These are phyloP conservation scores for Propithecus deckenii DNA, from an alignment of 2,797 vertebrate genomes.

Conservation along the genomic window DNA sequence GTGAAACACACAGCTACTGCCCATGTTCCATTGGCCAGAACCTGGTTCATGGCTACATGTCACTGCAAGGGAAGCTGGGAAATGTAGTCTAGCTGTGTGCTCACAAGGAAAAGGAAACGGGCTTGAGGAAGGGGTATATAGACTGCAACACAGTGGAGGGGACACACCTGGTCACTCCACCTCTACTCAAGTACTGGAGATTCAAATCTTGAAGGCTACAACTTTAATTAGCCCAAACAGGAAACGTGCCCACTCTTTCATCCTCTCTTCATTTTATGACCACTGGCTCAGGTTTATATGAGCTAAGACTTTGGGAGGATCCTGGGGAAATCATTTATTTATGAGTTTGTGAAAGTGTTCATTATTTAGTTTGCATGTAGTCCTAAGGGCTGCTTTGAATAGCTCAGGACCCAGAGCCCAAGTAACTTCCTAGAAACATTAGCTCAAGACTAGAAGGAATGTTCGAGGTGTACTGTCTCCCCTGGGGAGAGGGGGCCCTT, in stretches of 20 bases:
- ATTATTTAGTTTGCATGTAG: background rate
- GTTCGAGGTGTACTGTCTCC: background rate
- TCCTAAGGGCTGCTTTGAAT: background rate
- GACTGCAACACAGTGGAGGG: background rate
- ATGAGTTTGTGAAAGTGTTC: background rate
- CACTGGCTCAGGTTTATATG: background rate
- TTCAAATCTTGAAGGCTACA: background rate
- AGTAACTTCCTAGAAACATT: background rate
- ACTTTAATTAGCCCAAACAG: background rate
- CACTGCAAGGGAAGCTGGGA: background rate
- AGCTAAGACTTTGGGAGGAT: background rate
- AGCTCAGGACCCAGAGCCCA: background rate
- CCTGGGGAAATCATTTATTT: background rate
- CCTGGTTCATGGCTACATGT: background rate
- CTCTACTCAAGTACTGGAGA: background rate
- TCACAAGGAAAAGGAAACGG: background rate
- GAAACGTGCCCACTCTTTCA: background rate
- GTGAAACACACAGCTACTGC: background rate
- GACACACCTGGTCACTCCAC: background rate
- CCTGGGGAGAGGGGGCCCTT: background rate
- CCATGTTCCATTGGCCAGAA: background rate
- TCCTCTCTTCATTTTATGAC: background rate
- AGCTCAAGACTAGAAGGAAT: background rate
- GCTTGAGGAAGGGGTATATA: background rate
- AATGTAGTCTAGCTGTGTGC: background rate